Evolutionary conservation across 2,113 vertebrate genomes (phyloP).

Genomic region (zebrafish (Danio rerio)): DNA sequence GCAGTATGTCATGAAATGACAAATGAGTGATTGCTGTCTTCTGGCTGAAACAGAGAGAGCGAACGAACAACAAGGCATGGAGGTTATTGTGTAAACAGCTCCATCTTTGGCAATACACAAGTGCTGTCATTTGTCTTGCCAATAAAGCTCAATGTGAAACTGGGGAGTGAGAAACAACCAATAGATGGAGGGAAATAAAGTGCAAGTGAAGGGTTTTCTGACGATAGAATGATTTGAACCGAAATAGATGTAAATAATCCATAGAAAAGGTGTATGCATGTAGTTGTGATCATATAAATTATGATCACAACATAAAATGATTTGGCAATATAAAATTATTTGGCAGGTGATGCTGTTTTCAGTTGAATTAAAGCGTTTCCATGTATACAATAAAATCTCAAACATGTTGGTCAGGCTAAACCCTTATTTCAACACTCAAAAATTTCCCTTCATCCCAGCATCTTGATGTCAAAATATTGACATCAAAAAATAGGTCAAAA

Average conservation of each 20-base stretch:
- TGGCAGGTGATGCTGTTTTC: too few species aligned
- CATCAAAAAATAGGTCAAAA: too few species aligned
- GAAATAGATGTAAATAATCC: not conserved
- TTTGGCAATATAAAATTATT: too few species aligned
- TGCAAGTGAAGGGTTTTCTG: not conserved
- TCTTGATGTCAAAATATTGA: too few species aligned
- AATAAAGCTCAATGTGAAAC: not conserved
- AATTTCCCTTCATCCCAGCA: too few species aligned
- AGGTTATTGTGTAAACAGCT: constrained; percentile 21
- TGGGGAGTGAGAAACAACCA: not conserved
- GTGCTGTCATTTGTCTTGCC: not conserved
- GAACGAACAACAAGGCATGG: constrained; percentile 24
- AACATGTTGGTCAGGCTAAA: too few species aligned
- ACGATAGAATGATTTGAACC: not conserved
- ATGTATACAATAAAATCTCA: too few species aligned
- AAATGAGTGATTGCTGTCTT: constrained; percentile 33
- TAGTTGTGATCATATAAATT: too few species aligned
- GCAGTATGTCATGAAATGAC: constrained; percentile 34
- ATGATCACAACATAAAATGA: too few species aligned
- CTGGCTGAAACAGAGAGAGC: not conserved
- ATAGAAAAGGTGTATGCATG: not conserved
- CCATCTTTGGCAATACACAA: constrained; percentile 5
- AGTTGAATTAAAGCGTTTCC: too few species aligned
- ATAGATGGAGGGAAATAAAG: not conserved
- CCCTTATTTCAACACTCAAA: too few species aligned